Conservation (phyloP, 2,113 vertebrate species). For the Lagopus leucura region DNA sequence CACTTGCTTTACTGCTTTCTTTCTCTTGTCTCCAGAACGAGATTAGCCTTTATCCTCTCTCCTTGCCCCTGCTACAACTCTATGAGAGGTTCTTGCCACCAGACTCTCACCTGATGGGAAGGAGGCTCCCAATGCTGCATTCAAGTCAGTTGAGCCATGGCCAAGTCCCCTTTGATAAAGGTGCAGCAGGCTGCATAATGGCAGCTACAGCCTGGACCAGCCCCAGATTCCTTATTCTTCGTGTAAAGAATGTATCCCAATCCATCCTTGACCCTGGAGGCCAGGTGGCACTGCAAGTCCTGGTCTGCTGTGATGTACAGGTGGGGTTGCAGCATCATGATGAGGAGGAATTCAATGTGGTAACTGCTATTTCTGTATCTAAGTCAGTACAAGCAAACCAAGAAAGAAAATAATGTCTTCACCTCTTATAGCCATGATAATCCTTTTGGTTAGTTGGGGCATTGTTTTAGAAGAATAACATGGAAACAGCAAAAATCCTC, state of each 20-base stretch:
- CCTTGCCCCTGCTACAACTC: no score
- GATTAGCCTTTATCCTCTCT: background rate
- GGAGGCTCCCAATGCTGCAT: background rate
- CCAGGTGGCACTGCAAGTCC: background rate
- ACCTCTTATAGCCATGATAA: background rate
- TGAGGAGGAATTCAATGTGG: background rate
- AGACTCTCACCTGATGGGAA: background rate
- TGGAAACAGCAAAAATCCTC: background rate
- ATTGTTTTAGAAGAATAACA: conserved; percentile 20
- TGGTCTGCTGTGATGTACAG: accelerated
- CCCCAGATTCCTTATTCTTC: background rate
- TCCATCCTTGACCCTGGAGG: background rate
- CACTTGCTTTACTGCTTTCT: background rate
- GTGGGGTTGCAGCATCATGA: background rate
- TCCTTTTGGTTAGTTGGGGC: background rate
- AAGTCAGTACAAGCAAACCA: background rate
- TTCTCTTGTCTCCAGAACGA: background rate
- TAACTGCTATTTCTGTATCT: background rate
- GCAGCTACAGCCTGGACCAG: background rate
- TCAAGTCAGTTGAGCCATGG: no score
- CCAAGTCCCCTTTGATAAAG: background rate
- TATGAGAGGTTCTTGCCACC: background rate
- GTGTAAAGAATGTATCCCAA: background rate
- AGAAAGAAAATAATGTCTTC: background rate
- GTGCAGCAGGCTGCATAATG: background rate